phyloP scores from a whole-genome alignment of 2,797 vertebrate species.

The Apogon hyalosoma region DNA sequence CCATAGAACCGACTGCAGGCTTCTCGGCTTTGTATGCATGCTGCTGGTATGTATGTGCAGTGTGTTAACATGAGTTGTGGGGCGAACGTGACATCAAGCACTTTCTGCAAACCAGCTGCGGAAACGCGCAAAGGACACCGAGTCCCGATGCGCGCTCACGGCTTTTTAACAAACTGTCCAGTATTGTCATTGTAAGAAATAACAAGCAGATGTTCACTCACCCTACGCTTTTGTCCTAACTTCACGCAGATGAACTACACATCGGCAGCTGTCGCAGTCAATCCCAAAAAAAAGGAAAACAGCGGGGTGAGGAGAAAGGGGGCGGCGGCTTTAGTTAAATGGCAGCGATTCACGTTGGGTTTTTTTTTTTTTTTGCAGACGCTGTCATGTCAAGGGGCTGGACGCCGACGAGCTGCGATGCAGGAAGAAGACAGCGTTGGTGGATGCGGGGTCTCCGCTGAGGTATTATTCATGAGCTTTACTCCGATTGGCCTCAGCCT shows the following conservation, averaged over 20 bases:
- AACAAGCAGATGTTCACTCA: conserved; percentile 61
- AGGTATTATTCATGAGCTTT: conserved; percentile 50
- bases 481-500: conserved; percentile 25
- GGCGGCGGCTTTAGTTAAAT: conserved; percentile 66
- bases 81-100: conserved; percentile 71
- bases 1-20: neutral
- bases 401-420: neutral
- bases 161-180: neutral
- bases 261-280: conserved; percentile 79
- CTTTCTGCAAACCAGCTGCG: conserved; percentile 40
- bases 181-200: neutral
- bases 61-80: neutral
- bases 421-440: conserved; percentile 20
- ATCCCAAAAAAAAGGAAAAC: conserved; percentile 44
- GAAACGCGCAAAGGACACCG: conserved; percentile 55
- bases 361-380: conserved; percentile 4
- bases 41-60: neutral
- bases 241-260: conserved; percentile 54
- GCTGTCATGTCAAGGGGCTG: conserved; percentile 23
- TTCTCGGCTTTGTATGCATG: neutral
- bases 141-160: conserved; percentile 39
- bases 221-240: conserved; percentile 66
- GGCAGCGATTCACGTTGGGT: conserved; percentile 59
- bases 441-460: neutral
- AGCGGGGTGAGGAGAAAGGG: conserved; percentile 32